Evolutionary conservation across 2,888 invertebrate species (phyloP).

Genomic region (Carabus problematicus): DNA sequence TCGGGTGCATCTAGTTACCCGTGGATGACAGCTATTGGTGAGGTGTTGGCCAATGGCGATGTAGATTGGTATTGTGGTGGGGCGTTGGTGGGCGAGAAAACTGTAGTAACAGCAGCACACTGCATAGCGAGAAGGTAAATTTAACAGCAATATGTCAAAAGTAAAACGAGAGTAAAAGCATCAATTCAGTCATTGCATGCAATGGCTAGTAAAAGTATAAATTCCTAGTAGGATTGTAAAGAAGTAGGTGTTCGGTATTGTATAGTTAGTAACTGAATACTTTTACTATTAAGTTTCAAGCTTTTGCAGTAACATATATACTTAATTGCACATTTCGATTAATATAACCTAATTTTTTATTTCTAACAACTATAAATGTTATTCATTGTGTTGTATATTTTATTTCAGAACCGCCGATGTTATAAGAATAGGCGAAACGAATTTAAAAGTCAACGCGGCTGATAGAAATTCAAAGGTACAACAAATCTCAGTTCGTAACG

Average conservation of each 20-base stretch:
- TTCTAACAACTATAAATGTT: no score
- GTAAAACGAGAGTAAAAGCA: no score
- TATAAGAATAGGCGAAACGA: slow-evolving; percentile 30
- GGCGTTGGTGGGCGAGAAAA: slow-evolving; percentile 29
- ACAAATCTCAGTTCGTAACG: slow-evolving; percentile 15
- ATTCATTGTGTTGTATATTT: no score
- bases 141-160: neutral
- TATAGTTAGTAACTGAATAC: no score
- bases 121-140: slow-evolving; percentile 36
- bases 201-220: no score
- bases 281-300: no score
- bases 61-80: slow-evolving; percentile 40
- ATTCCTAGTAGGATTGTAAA: no score
- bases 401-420: slow-evolving; percentile 26
- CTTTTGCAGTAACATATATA: no score
- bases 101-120: slow-evolving; percentile 40
- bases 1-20: slow-evolving; percentile 19
- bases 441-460: slow-evolving; percentile 16
- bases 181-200: no score
- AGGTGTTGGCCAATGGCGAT: slow-evolving; percentile 13
- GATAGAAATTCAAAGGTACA: slow-evolving; percentile 26
- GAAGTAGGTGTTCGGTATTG: no score
- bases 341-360: no score
- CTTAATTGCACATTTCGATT: no score
- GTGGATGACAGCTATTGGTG: slow-evolving; percentile 39